Percentiles rank a stretch among this genome's conserved stretches.
Evolutionary conservation across 2,888 invertebrate species (phyloP).

Genomic region (Hemicrepidius hirtus): DNA sequence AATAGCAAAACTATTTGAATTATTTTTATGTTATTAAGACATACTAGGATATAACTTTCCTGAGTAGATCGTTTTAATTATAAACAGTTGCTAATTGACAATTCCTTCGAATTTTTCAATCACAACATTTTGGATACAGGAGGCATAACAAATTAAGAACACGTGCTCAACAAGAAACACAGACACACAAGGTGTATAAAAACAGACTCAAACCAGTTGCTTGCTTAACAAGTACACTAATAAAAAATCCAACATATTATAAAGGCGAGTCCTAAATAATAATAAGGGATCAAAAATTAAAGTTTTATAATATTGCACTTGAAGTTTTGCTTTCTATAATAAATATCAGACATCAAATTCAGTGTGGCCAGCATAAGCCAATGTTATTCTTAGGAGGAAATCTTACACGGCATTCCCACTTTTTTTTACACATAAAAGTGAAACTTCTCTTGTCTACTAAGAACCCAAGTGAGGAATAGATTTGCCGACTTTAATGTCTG

Average conservation of each 20-base stretch:
- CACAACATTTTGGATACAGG: constrained; percentile 37
- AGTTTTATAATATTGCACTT: constrained; percentile 5
- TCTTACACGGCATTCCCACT: too few species aligned
- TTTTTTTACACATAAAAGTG: too few species aligned
- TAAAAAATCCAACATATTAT: constrained; percentile 24
- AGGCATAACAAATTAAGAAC: constrained; percentile 50
- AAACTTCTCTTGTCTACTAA: too few species aligned
- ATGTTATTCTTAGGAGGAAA: too few species aligned
- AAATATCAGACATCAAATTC: too few species aligned
- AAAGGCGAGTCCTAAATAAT: constrained; percentile 26
- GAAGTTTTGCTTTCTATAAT: too few species aligned
- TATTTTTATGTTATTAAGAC: constrained; percentile 20
- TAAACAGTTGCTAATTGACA: constrained; percentile 24
- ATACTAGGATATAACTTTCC: constrained; percentile 20
- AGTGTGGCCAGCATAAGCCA: too few species aligned
- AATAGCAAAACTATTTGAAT: constrained; percentile 24
- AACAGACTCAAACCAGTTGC: constrained; percentile 51
- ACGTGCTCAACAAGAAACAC: constrained; percentile 46
- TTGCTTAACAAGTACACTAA: constrained; percentile 42
- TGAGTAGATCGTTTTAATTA: constrained; percentile 34
- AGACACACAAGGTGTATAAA: constrained; percentile 52
- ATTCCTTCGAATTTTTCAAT: constrained; percentile 28
- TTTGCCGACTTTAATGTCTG: too few species aligned
- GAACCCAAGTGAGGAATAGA: too few species aligned
- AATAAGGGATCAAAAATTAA: background rate